Evolutionary conservation across 1,140 invertebrate species (phyloP), one percentile per base, ranked within the genome.

Genomic region (Panulirus ornatus): DNA sequence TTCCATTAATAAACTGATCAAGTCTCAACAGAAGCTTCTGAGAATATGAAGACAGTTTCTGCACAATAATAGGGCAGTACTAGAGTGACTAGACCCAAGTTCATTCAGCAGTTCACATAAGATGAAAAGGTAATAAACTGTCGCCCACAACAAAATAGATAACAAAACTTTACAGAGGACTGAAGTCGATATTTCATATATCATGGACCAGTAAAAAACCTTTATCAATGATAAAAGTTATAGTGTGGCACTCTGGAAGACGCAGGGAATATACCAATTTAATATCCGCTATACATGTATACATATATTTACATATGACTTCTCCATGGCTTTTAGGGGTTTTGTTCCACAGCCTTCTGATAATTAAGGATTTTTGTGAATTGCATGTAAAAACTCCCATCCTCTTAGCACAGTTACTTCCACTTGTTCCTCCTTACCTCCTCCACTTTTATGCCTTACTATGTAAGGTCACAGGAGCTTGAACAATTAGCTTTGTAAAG

Each of bases 171-270:
- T 58, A 19, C 54, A 19, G 11, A 58, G 22, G 54, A 19, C 22
- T 19, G 19, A 22, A 58, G 19, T 22, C 22, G n/a, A n/a, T n/a
- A n/a, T n/a, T n/a, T n/a, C n/a, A n/a, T n/a, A n/a, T n/a, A n/a
- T n/a, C n/a, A n/a, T n/a, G n/a, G n/a, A n/a, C n/a, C n/a, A n/a
- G n/a, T n/a, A n/a, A 19, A 58, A 19, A 58, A 19, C 54, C 22
- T 58, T 58, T 9, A 58, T 58, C 54, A 58, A 58, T 58, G 54
- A 58, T 58, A 14, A 58, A 22, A 58, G 54, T 19, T 58, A n/a
- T n/a, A 58, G 19, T 58, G 54, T 58, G 54, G 54, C 54, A 58
- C 54, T 58, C 54, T 58, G 54, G 54, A 58, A 58, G 54, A 58
- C 54, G 14, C 44, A 58, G 22, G 54, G 14, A 58, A 58, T 5